These are phyloP conservation scores for Andrena cerasifolii DNA, from an alignment of 1,140 invertebrate genomes.

Conservation along the genomic window DNA sequence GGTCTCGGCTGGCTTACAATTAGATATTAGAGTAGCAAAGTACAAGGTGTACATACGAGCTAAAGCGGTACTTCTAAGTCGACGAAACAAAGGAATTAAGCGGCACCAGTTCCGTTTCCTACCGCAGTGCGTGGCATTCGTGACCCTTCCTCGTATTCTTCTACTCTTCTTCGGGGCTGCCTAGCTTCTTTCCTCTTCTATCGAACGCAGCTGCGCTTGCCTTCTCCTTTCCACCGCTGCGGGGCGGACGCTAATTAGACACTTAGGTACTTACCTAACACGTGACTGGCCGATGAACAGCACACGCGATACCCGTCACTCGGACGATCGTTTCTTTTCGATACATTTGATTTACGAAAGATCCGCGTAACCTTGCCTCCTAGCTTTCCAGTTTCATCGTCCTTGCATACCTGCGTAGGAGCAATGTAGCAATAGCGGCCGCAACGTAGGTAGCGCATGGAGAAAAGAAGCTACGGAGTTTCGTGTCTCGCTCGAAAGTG, in stretches of 20 bases:
- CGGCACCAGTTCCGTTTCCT: neutral
- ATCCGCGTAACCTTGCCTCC: neutral
- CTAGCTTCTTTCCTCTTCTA: neutral
- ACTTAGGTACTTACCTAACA: conserved; percentile 12
- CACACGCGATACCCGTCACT: neutral
- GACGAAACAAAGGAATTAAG: neutral
- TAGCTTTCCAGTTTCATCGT: neutral
- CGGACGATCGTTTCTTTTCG: conserved; percentile 14
- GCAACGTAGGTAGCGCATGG: neutral
- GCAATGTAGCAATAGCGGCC: too few relatives aligned
- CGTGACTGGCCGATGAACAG: neutral
- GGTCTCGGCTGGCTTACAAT: too few relatives aligned
- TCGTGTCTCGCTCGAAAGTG: neutral
- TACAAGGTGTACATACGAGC: too few relatives aligned
- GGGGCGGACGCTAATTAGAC: conserved; percentile 5
- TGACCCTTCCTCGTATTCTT: conserved; percentile 7
- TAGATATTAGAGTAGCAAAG: too few relatives aligned
- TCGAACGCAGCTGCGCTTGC: neutral
- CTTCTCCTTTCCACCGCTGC: neutral
- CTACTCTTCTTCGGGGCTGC: neutral
- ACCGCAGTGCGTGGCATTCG: conserved; percentile 4
- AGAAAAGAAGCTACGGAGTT: neutral
- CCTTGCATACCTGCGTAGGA: too few relatives aligned
- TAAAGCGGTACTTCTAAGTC: too few relatives aligned
- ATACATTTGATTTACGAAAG: conserved; percentile 12